phyloP scores from a whole-genome alignment of 1,140 invertebrate genomes.

The Euura saliciscinereae region DNA sequence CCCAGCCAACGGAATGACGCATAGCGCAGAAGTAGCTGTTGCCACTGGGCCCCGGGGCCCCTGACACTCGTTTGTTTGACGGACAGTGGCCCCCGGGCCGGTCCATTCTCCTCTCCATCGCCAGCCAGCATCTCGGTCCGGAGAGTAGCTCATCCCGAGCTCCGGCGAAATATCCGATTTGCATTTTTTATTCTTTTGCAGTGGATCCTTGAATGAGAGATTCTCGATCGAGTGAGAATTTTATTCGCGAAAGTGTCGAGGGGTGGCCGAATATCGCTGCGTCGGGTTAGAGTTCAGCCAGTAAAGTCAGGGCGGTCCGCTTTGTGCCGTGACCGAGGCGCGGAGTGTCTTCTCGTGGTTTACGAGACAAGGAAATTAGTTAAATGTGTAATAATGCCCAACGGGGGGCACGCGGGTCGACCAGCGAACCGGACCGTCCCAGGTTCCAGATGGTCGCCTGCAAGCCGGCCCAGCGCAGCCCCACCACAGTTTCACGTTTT shows the following conservation, averaged over 20 bases:
- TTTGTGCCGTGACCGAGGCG: slow-evolving; percentile 6
- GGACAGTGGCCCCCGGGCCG: neutral
- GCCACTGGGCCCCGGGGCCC: slow-evolving; percentile 1
- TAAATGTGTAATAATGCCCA: slow-evolving; percentile 53
- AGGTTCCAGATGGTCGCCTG: neutral
- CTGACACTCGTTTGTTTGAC: slow-evolving; percentile 7
- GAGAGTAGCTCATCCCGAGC: neutral
- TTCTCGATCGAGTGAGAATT: slow-evolving; percentile 18
- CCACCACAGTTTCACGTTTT: too few species aligned
- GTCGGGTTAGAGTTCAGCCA: slow-evolving; percentile 30
- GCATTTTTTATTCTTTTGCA: neutral
- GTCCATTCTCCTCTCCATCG: neutral
- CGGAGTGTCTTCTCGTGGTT: slow-evolving; percentile 41
- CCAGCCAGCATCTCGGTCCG: neutral
- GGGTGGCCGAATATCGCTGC: slow-evolving; percentile 21
- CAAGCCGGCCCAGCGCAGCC: neutral
- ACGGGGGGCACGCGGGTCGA: neutral
- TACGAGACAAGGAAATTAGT: slow-evolving; percentile 56
- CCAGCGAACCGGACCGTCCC: too few species aligned
- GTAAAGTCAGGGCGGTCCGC: slow-evolving; percentile 6
- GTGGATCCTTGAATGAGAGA: neutral
- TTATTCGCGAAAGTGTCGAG: slow-evolving; percentile 22
- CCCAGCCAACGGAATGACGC: slow-evolving; percentile 1
- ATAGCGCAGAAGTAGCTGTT: slow-evolving; percentile 7
- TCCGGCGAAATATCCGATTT: neutral